Evolutionary conservation across 2,888 invertebrate species (phyloP).

Genomic region (Eupithecia subumbrata): DNA sequence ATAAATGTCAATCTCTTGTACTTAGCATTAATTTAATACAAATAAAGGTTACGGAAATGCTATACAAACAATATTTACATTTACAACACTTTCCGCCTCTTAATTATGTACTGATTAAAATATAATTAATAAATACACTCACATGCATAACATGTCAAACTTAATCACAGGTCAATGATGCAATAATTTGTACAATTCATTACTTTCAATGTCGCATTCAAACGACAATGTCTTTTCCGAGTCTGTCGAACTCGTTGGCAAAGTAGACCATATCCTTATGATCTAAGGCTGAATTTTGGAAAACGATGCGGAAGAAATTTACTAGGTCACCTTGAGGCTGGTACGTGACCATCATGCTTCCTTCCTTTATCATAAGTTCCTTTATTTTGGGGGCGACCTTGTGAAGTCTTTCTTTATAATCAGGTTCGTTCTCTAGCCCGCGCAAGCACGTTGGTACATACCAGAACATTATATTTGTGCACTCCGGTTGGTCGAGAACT

Average conservation of each 20-base stretch:
- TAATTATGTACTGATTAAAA: conserved; percentile 32
- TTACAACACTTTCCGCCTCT: conserved; percentile 27
- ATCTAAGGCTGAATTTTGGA: conserved; percentile 94
- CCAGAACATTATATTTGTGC: conserved; percentile 98
- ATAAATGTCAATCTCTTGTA: conserved; percentile 9
- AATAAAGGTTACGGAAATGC: conserved; percentile 19
- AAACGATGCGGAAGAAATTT: conserved; percentile 97
- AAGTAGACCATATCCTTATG: conserved; percentile 94
- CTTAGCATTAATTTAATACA: conserved; percentile 8
- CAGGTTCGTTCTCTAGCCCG: conserved; percentile 77
- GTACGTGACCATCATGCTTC: conserved; percentile 98
- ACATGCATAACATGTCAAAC: conserved; percentile 40
- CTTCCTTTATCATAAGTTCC: conserved; percentile 97
- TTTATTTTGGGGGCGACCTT: conserved; percentile 96
- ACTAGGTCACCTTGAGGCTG: conserved; percentile 93
- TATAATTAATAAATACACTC: conserved; percentile 39
- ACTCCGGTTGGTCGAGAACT: conserved; percentile 92
- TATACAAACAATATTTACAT: conserved; percentile 33
- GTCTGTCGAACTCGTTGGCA: conserved; percentile 92
- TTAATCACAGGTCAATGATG: conserved; percentile 70
- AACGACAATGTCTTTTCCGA: conserved; percentile 87
- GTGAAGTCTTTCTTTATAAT: conserved; percentile 87
- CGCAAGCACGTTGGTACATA: conserved; percentile 92
- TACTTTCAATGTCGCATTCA: conserved; percentile 48
- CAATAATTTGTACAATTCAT: conserved; percentile 54